Evolutionary conservation across 2,113 vertebrate species (phyloP).

Genomic region (Rhinichthys klamathensis): DNA sequence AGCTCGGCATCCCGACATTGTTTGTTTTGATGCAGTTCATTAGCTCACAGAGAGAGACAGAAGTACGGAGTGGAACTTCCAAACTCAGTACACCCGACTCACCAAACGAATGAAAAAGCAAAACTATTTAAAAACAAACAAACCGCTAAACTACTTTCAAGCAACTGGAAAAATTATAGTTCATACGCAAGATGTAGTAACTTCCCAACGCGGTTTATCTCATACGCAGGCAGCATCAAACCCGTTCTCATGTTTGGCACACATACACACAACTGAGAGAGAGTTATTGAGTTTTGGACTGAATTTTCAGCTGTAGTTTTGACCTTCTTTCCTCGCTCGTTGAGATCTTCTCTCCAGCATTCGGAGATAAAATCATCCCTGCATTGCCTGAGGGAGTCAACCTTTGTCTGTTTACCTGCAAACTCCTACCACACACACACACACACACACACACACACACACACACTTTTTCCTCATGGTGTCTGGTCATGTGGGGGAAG

Average conservation of each 20-base stretch:
- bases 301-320: neutral
- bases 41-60: slow-evolving; percentile 36
- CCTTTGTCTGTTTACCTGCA: slow-evolving; percentile 45
- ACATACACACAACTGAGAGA: slow-evolving; percentile 8
- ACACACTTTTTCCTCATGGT: neutral
- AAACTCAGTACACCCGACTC: neutral
- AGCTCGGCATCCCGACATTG: neutral
- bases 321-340: slow-evolving; percentile 18
- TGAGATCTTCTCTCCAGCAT: slow-evolving; percentile 25
- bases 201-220: neutral
- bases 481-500: slow-evolving; percentile 11
- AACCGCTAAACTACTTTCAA: neutral
- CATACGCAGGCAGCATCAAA: neutral
- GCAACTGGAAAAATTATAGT: neutral
- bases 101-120: neutral
- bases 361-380: slow-evolving; percentile 35
- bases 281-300: slow-evolving; percentile 1
- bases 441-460: neutral
- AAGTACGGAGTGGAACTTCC: slow-evolving; percentile 38
- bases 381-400: slow-evolving; percentile 13
- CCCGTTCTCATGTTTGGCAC: neutral
- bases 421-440: neutral
- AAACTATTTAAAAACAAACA: neutral
- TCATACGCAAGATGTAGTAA: neutral
- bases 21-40: slow-evolving; percentile 48